Evolutionary conservation across 2,888 invertebrate genomes (phyloP).

Genomic region (Dryocosmus kuriphilus): DNA sequence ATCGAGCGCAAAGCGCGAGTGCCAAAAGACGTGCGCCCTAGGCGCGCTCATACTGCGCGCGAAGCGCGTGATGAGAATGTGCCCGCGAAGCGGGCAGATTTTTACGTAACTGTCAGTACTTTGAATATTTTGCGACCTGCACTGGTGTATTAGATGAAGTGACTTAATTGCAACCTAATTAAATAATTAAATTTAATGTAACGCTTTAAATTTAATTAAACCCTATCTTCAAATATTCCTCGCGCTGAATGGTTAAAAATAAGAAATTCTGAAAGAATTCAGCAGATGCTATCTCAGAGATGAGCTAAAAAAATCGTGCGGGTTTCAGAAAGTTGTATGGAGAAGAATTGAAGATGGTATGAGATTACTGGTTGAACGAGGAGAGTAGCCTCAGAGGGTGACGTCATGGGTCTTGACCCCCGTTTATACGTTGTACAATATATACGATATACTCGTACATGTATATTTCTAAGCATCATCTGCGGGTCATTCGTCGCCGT

Average conservation of each 20-base stretch:
- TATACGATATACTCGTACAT: constrained; percentile 9
- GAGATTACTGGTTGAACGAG: constrained; percentile 45
- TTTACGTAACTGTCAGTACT: too few relatives aligned
- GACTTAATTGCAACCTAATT: background rate
- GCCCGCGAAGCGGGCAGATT: too few relatives aligned
- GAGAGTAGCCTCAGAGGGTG: constrained; percentile 25
- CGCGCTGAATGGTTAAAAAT: background rate
- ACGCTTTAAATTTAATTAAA: background rate
- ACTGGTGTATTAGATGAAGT: too few relatives aligned
- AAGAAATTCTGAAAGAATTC: background rate
- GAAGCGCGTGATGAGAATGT: too few relatives aligned
- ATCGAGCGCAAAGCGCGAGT: too few relatives aligned
- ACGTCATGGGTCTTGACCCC: constrained; percentile 38
- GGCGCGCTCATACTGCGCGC: too few relatives aligned
- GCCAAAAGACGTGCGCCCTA: too few relatives aligned
- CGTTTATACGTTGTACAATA: constrained; percentile 32
- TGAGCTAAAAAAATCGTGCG: constrained; percentile 50
- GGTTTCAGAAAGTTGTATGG: constrained; percentile 45
- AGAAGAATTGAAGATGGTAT: constrained; percentile 46
- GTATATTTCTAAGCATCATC: constrained; percentile 50
- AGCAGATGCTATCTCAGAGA: constrained; percentile 18
- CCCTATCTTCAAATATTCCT: background rate
- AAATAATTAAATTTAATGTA: background rate
- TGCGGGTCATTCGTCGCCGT: constrained; percentile 52
- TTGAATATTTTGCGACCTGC: too few relatives aligned